A percentile compares a stretch with the other conserved stretches of the same genome.
phyloP scores from a whole-genome alignment of 2,113 vertebrate genomes.

The Hoplias malabaricus region DNA sequence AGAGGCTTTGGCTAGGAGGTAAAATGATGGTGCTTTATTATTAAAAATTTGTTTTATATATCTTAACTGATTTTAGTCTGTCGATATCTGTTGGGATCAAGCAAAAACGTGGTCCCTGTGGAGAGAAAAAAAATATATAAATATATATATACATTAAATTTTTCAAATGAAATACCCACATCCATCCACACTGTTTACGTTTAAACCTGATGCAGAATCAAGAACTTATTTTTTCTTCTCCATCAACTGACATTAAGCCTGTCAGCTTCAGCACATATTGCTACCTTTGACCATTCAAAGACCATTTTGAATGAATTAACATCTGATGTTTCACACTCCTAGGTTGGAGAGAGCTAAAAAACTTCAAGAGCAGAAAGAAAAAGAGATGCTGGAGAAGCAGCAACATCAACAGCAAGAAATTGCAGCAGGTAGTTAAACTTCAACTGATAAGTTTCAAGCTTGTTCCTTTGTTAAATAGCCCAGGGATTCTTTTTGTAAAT shows the following conservation, averaged over 20 bases:
- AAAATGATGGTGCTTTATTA: background rate
- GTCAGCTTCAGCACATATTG: no score
- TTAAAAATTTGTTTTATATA: background rate
- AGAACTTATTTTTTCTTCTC: no score
- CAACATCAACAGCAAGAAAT: constrained; percentile 89
- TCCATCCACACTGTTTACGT: no score
- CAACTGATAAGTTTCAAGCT: background rate
- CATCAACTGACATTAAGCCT: no score
- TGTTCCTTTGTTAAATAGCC: background rate
- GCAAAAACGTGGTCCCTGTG: background rate
- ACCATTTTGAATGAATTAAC: no score
- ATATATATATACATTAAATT: background rate
- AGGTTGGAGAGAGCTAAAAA: constrained; percentile 98
- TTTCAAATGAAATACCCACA: background rate
- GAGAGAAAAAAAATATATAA: no score
- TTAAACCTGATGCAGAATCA: no score
- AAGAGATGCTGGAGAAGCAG: constrained; percentile 93
- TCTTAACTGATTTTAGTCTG: background rate
- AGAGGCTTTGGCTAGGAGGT: constrained; percentile 95
- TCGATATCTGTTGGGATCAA: background rate
- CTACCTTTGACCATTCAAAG: no score
- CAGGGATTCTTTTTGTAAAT: background rate
- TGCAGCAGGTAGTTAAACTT: constrained; percentile 76
- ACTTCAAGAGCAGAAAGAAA: constrained; percentile 96
- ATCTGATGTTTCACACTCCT: background rate